Evolutionary conservation across 2,113 vertebrate species (phyloP).

Genomic region (Alces alces): DNA sequence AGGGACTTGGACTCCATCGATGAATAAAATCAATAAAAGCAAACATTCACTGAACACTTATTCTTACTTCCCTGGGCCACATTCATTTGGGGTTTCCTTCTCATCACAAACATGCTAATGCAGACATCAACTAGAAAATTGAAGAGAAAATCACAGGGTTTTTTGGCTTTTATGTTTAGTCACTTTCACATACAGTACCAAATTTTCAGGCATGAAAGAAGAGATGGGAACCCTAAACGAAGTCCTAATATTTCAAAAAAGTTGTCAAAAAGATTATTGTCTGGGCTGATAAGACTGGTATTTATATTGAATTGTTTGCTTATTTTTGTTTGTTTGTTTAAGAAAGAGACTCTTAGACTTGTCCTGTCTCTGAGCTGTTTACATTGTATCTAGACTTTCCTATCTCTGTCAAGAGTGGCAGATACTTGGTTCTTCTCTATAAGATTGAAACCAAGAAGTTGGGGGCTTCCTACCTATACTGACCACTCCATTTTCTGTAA

Average conservation of each 20-base stretch:
- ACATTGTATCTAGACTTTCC: neutral
- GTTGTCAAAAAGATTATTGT: neutral
- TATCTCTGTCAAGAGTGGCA: neutral
- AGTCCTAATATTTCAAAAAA: neutral
- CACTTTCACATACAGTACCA: neutral
- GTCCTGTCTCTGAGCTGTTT: neutral
- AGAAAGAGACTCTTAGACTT: neutral
- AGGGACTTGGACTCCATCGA: rapidly evolving
- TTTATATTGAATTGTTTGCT: neutral
- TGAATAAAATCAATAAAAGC: neutral
- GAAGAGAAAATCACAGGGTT: neutral
- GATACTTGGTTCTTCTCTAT: neutral
- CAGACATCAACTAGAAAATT: neutral
- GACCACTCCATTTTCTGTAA: neutral
- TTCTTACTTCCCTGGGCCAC: neutral
- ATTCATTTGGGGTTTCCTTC: neutral
- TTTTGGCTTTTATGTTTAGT: neutral
- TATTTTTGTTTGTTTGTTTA: neutral
- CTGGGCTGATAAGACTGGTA: neutral
- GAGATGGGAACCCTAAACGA: neutral
- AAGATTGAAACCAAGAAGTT: neutral
- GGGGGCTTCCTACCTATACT: neutral
- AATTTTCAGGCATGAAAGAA: neutral
- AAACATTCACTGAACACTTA: neutral
- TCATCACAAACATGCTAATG: neutral